phyloP scores from a whole-genome alignment of 2,113 vertebrate species.

The Brachionichthys hirsutus region DNA sequence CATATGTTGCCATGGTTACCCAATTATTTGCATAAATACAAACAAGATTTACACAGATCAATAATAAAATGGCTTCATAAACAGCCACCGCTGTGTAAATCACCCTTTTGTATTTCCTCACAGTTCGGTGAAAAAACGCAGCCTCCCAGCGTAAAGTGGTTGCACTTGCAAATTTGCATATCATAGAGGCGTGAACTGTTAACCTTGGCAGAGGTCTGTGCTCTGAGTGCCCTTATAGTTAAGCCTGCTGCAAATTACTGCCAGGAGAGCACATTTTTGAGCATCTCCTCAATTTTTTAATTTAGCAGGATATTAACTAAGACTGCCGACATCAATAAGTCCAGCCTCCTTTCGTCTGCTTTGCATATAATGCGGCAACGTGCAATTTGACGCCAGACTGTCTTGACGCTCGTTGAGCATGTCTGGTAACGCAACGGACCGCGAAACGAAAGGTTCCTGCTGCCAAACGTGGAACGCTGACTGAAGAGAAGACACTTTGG shows the following conservation, averaged over 20 bases:
- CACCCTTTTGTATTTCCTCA: not conserved
- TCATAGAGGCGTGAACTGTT: not conserved
- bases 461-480: not conserved
- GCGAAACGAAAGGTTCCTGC: constrained; percentile 13
- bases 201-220: constrained; percentile 1
- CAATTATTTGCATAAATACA: not conserved
- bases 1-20: not conserved
- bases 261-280: not conserved
- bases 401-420: constrained; percentile 1
- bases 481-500: not conserved
- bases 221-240: not conserved
- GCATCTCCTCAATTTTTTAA: constrained; percentile 3
- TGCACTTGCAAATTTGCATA: not conserved
- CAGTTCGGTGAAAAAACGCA: not conserved
- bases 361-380: constrained; percentile 19
- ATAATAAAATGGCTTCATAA: not conserved
- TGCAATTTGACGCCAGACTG: constrained; percentile 8
- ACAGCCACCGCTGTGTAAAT: not conserved
- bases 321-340: constrained; percentile 11
- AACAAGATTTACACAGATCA: not conserved
- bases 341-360: constrained; percentile 4
- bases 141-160: no score
- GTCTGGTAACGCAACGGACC: constrained; percentile 15
- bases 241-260: constrained; percentile 7
- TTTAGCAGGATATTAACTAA: constrained; percentile 5